These are phyloP conservation scores for Squalus acanthias DNA, from an alignment of 2,797 vertebrate genomes.

Conservation along the genomic window DNA sequence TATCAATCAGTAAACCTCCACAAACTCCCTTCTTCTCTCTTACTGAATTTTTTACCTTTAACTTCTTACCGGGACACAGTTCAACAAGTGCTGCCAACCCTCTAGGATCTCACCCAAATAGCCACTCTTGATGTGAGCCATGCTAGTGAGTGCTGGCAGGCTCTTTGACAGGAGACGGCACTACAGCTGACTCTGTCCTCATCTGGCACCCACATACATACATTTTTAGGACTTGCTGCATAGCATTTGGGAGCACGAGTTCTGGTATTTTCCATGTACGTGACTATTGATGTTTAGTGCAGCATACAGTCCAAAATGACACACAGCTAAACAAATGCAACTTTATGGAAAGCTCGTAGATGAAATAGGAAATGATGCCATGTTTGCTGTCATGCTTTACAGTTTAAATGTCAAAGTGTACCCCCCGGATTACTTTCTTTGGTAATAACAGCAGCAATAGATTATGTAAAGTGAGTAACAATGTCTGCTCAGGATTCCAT, in stretches of 20 bases:
- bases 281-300: background rate
- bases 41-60: background rate
- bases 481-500: background rate
- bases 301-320: background rate
- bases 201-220: background rate
- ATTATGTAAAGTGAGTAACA: background rate
- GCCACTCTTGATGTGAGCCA: background rate
- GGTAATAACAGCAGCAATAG: background rate
- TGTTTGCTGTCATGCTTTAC: background rate
- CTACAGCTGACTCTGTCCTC: background rate
- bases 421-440: background rate
- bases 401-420: background rate
- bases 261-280: background rate
- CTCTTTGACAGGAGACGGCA: background rate
- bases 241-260: background rate
- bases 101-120: background rate
- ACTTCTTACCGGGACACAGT: background rate
- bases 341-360: background rate
- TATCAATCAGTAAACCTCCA: background rate
- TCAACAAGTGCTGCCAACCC: background rate
- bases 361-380: background rate
- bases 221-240: background rate
- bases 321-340: background rate
- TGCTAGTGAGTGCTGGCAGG: background rate
- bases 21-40: background rate